Percentiles rank a stretch among this genome's conserved stretches.
Conservation (phyloP, 2,797 vertebrate species). For the Dromococcyx pavoninus region DNA sequence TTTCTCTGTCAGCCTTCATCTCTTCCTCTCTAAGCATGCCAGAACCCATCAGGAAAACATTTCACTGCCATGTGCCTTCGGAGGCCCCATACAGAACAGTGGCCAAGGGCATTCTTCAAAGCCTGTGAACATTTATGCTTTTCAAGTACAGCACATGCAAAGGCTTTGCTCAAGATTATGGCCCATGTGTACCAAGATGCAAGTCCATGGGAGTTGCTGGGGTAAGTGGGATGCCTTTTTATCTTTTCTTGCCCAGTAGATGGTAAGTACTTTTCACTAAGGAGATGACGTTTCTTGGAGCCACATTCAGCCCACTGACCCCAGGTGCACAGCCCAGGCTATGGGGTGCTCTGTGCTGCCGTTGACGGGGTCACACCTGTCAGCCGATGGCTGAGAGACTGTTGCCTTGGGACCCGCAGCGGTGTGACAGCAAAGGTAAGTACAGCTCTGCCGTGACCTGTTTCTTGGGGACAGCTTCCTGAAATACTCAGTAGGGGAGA, state of each 20-base stretch:
- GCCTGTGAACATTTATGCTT: not conserved
- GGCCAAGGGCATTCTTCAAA: not conserved
- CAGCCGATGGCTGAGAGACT: not conserved
- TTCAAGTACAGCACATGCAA: rapidly evolving
- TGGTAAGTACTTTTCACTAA: not conserved
- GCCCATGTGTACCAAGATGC: not conserved
- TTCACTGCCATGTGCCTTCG: rapidly evolving
- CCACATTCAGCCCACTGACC: not conserved
- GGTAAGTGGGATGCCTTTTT: not conserved
- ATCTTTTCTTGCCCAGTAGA: not conserved
- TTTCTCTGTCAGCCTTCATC: not conserved
- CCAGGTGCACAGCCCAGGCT: rapidly evolving
- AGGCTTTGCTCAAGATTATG: not conserved
- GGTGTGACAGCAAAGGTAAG: not conserved
- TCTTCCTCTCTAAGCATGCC: rapidly evolving
- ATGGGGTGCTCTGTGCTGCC: rapidly evolving
- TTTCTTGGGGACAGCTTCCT: not conserved
- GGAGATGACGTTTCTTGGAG: not conserved
- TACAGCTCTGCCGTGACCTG: not conserved
- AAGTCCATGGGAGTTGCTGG: not conserved
- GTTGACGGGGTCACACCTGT: not conserved
- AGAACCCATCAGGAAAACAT: not conserved
- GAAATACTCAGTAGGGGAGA: not conserved
- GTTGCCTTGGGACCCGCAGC: not conserved
- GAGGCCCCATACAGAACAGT: not conserved